Evolutionary conservation across 2,888 invertebrate species (phyloP), one percentile per base, ranked within the genome.

Genomic region (Pristionchus mayeri): DNA sequence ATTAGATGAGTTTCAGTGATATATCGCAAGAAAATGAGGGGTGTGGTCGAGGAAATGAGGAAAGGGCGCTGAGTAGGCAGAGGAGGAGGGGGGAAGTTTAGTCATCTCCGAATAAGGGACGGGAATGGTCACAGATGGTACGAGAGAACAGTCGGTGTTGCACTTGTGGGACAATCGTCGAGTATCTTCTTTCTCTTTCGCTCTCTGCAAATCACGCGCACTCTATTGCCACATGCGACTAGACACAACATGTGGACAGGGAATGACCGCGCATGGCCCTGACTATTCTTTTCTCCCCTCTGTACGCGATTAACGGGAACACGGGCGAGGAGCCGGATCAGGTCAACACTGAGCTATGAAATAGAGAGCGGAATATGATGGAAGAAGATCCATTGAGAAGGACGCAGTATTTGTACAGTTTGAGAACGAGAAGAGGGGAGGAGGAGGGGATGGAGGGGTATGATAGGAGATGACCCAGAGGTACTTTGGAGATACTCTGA

Each of bases 121-220:
- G 48, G 37, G 63, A 44, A 63, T 82, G 81, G 48, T 52, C 44
- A 60, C 81, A 82, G 81, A 82, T 82, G 81, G 81, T 82, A 34
- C 34, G 63, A 63, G n/a, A 30, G 18, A 24, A 27, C 13, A 78
- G 75, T n/a, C 7, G 2, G 40, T 13, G 50, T 50, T 71, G 71
- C 71, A 71, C 71, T 78, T 78, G 50, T 78, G 30, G 75, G 52
- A 52, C 40, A 78, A 34, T 48, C n/a, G n/a, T n/a, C n/a, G n/a
- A n/a, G n/a, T n/a, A n/a, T n/a, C n/a, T n/a, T n/a, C n/a, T n/a
- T n/a, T n/a, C 52, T 50, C 50, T 48, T 6, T 21, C 13, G 37
- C n/a, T 40, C 71, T 71, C 71, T 71, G 40, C 9, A 7, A 21
- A 44, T 37, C 71, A 71, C 18, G n/a, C 24, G 24, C 71, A 24